Conservation (phyloP, 2,113 vertebrate genomes). For the Poicephalus gulielmi region DNA sequence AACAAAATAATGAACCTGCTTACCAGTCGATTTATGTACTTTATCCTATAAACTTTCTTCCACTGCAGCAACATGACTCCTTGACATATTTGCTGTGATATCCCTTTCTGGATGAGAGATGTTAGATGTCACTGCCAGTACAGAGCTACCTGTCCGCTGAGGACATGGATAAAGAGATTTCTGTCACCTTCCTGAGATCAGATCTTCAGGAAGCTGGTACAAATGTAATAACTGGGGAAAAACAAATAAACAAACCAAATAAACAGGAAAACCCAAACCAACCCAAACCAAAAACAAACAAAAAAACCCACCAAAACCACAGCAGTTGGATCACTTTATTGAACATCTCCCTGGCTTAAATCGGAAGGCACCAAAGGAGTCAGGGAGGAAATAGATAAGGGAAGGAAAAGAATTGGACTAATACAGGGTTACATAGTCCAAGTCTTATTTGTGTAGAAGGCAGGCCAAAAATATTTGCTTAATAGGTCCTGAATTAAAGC, state of each 20-base stretch:
- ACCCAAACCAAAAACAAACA: rapidly evolving
- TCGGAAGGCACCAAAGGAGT: background rate
- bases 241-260: background rate
- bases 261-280: background rate
- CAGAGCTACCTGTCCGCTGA: background rate
- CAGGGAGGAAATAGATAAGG: background rate
- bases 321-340: background rate
- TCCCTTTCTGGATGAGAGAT: background rate
- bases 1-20: background rate
- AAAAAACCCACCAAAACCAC: rapidly evolving
- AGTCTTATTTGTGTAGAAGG: background rate
- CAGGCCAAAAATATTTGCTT: background rate
- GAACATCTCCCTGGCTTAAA: background rate
- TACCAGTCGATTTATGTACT: background rate
- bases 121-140: background rate
- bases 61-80: background rate
- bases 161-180: background rate
- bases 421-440: rapidly evolving
- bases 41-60: background rate
- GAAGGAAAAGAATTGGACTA: background rate
- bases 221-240: background rate
- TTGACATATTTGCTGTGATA: background rate
- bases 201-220: background rate
- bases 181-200: background rate
- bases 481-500: background rate